Percentiles rank a stretch among this genome's conserved stretches.
phyloP scores from a whole-genome alignment of 2,888 invertebrate genomes.

The Achlya flavicornis region DNA sequence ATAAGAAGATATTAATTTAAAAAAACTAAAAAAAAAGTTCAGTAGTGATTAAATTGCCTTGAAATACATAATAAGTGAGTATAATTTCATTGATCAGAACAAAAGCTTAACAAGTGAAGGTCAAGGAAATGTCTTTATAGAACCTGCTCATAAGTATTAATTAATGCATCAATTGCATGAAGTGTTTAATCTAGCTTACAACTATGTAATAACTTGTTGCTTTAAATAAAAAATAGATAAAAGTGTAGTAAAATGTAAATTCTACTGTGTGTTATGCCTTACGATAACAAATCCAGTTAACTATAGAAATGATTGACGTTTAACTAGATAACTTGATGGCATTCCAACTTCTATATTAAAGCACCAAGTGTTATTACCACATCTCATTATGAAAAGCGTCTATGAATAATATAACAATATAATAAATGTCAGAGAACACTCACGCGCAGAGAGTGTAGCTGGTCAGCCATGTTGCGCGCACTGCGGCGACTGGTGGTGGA shows the following conservation, averaged over 20 bases:
- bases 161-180: no score
- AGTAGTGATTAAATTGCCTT: no score
- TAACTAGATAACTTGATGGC: no score
- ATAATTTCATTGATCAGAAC: not conserved
- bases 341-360: not conserved
- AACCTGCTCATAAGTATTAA: not conserved
- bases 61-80: not conserved
- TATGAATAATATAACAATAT: slow-evolving; percentile 9
- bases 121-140: not conserved
- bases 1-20: no score
- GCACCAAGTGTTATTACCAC: not conserved
- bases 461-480: slow-evolving; percentile 70
- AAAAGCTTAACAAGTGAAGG: not conserved
- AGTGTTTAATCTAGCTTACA: no score
- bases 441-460: slow-evolving; percentile 58
- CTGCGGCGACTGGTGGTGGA: slow-evolving; percentile 69
- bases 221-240: no score
- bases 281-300: no score
- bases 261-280: no score
- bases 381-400: not conserved
- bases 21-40: no score
- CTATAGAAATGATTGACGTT: no score
- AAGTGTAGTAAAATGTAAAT: no score
- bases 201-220: no score
- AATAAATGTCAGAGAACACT: slow-evolving; percentile 44